Evolutionary conservation across 2,797 vertebrate species (phyloP).

Genomic region (Schizothorax lantsangensis): DNA sequence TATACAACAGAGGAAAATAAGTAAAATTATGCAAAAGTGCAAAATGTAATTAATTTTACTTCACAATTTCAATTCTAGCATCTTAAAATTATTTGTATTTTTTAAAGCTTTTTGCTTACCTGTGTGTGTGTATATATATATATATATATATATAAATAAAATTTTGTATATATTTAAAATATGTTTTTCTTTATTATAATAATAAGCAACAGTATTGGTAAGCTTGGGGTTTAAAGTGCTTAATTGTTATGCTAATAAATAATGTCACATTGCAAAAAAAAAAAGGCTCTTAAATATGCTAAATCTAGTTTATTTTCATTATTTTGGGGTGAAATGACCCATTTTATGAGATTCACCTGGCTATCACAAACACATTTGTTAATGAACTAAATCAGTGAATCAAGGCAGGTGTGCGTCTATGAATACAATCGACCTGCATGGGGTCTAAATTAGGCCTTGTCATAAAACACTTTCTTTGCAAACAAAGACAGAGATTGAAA

Average conservation of each 20-base stretch:
- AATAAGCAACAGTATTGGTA: background rate
- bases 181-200: background rate
- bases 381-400: constrained; percentile 29
- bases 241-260: background rate
- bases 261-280: background rate
- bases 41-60: no score
- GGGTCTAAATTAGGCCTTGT: constrained; percentile 44
- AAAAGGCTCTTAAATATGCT: background rate
- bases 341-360: background rate
- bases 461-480: constrained; percentile 63
- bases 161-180: background rate
- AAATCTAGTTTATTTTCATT: background rate
- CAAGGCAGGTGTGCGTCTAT: constrained; percentile 53
- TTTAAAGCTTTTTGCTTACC: no score
- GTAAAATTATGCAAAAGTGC: no score
- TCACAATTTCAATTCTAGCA: no score
- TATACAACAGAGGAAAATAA: background rate
- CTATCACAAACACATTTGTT: background rate
- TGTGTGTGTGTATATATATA: no score
- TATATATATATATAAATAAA: background rate
- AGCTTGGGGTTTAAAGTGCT: background rate
- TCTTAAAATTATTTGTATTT: no score
- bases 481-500: constrained; percentile 59
- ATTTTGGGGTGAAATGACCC: background rate
- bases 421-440: constrained; percentile 28